Evolutionary conservation across 2,797 vertebrate species (phyloP).

Genomic region (Lithobates pipiens): DNA sequence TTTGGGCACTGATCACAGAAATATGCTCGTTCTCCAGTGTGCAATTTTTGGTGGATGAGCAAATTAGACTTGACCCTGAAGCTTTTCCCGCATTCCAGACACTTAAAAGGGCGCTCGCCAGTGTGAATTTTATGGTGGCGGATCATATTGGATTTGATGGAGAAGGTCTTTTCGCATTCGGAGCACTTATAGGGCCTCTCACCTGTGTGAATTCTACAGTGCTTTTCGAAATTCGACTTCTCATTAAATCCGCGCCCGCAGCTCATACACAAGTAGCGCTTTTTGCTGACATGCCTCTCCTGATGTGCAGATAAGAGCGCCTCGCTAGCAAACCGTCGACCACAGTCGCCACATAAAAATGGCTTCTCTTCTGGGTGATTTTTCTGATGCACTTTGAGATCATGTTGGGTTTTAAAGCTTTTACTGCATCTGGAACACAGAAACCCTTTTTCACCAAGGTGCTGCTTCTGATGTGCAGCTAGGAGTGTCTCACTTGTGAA

Average conservation of each 20-base stretch:
- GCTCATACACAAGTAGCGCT: background rate
- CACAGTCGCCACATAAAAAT: background rate
- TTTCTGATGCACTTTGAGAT: background rate
- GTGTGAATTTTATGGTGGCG: background rate
- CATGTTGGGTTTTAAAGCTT: background rate
- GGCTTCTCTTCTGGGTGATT: background rate
- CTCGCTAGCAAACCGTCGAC: background rate
- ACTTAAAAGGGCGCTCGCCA: background rate
- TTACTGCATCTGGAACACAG: background rate
- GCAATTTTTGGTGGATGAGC: background rate
- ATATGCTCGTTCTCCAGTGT: background rate
- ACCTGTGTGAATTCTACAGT: background rate
- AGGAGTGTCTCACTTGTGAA: background rate
- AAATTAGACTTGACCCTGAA: background rate
- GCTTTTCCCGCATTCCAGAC: background rate
- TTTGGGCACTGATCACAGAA: background rate
- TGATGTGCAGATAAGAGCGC: background rate
- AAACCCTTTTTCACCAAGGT: background rate
- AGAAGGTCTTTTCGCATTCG: background rate
- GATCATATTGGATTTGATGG: background rate
- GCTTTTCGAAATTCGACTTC: background rate
- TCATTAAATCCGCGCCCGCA: background rate
- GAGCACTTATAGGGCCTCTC: background rate
- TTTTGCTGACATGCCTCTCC: background rate
- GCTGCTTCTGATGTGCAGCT: background rate